Base-by-base conservation (phyloP, 2,113 vertebrate genomes). In the Rana temporaria region DNA sequence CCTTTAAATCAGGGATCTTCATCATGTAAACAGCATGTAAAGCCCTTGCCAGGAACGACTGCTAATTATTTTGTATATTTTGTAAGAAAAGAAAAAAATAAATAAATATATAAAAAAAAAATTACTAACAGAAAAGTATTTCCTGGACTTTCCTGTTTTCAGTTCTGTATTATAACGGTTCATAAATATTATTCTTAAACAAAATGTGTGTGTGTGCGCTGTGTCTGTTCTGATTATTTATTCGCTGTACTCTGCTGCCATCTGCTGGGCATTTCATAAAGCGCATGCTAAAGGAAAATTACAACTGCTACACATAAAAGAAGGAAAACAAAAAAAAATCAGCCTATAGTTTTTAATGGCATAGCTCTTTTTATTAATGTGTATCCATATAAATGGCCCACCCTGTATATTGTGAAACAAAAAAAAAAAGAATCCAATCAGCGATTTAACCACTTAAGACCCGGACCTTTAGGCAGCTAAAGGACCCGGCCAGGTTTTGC, bases 31-130 rank as follows among this genome's bases (percentile, higher is more conserved):
- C 53, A 67, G 81, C 81, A 83, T 83, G 81, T 32, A 67, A 68
- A 67, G 71, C 75, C 52, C 81, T 76, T 72, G 81, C 32, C 22
- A 74, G 80, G 57, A 74, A 56, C 70, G 53, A 48, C 55, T 69
- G 9, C 19, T 52, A 78, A 81, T 82, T 80, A 73, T 81, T 83
- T 83, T 76, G 81, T 83, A 83, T 60, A 76, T 83, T 83, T 83
- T 83, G 81, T 83, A 82, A 66, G 66, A 82, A 82, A 64, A 73
- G 24, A 57, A 74, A 52, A 69, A 60, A 53, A 65, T 20, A 82
- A 62, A 74, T 38, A 57, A 26, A 18, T 6, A n/a, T n/a, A n/a
- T n/a, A 65, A 20, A 55, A 80, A 24, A 70, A 62, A 80, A 18
- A 59, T 59, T 30, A 83, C 71, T 83, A 83, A 83, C 53, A 30